Base-by-base conservation (phyloP, 2,797 vertebrate species). In the Hirundo rustica region DNA sequence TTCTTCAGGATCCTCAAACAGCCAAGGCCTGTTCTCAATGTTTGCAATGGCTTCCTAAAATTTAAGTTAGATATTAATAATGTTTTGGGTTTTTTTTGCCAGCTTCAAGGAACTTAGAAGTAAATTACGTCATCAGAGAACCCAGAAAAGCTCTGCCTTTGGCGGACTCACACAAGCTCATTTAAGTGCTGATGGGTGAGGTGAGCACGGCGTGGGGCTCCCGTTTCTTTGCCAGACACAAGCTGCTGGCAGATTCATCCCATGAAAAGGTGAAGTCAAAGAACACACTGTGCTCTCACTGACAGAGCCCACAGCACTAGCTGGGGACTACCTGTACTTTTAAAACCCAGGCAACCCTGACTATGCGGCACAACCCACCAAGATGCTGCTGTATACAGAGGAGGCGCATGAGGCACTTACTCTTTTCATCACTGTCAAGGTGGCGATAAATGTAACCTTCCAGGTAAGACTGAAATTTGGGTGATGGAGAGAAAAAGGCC, bases 381-480 rank as follows among this genome's bases (percentile, higher is more conserved):
- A 70, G 68, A 83, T 1, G 42, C 58, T 84, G 53, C 62, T 47
- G 30, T 29, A 22, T 19, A 38, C 34, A 29, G 58, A 68, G 25
- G 4, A 20, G n/a, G 40, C 5, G 22, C 20, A 12, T 1, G 36
- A 97, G 84, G 97, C 96, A 99, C 98, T 98, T 98, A 99, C 99
- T 98, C 97, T 98, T 98, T 94, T 98, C 98, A 97, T 99, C 98
- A 86, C 96, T 98, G 96, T 99, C 98, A 38, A 98, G 98, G 97
- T 99, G 99, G 88, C 98, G 98, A 97, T 99, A 99, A 96, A 99
- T 99, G 96, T 99, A 99, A 51, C 99, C 99, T 96, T 99, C 99
- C 96, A 99, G 97, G 79, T 99, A 99, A 65, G 98, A 98, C 94
- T 99, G 98, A 96, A 99, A 99, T 92, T 99, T 99, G 77, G 99